phyloP scores from a whole-genome alignment of 1,140 invertebrate species.

The Gerris buenoi region DNA sequence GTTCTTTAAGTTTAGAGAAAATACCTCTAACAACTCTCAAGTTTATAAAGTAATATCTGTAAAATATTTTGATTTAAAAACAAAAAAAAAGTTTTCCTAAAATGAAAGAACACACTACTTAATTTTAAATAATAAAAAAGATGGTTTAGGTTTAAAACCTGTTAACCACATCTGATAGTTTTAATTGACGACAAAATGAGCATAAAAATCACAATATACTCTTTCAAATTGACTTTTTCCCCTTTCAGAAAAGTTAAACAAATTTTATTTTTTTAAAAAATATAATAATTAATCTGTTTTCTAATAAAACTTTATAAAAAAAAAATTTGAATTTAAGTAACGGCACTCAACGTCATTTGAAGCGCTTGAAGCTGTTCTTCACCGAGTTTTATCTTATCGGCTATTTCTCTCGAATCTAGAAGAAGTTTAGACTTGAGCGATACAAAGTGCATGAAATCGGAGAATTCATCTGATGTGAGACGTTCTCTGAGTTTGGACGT shows the following conservation, averaged over 20 bases:
- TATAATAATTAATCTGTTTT: constrained; percentile 20
- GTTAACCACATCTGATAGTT: no score
- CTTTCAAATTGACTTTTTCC: no score
- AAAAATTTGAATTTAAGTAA: constrained; percentile 8
- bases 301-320: background rate
- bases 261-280: background rate
- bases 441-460: constrained; percentile 75
- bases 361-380: constrained; percentile 67
- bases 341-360: constrained; percentile 36
- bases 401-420: constrained; percentile 67
- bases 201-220: no score
- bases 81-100: no score
- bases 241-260: background rate
- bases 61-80: no score
- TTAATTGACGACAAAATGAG: no score
- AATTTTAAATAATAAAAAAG: no score
- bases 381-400: constrained; percentile 73
- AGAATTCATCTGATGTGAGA: constrained; percentile 55
- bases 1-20: no score
- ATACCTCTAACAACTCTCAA: no score
- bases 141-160: no score
- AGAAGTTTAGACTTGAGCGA: constrained; percentile 84
- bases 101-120: no score
- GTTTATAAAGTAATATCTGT: no score
- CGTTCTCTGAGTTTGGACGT: constrained; percentile 57